Base-by-base conservation (phyloP, 2,113 vertebrate genomes). In the Phalacrocorax carbo region DNA sequence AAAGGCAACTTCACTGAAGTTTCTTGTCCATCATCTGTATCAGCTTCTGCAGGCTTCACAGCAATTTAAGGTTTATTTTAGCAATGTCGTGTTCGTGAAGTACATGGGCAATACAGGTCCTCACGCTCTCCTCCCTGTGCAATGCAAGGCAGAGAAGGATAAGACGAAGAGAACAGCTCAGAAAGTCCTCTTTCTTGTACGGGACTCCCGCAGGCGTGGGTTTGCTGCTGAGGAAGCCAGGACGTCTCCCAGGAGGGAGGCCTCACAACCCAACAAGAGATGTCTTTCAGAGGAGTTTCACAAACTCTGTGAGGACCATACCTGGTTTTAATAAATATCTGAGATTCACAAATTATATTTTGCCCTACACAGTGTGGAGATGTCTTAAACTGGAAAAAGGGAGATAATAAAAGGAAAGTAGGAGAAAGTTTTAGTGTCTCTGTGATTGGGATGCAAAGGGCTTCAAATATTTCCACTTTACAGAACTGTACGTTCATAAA, bases 1-100 rank as follows among this genome's bases (percentile, higher is more conserved):
- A 97, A 95, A 95, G 72, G n/a, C 58, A 93, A 91, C 26, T 90
- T 96, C 81, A 62, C 73, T 80, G 61, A 95, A 95, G 69, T 93
- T 96, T 87, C 46, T 93, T 84, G 86, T 88, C 96, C 70, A 46
- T 95, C 95, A 92, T 94, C 90, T 94, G 22, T 82, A 92, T 86
- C 90, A 82, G 75, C 7, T 7, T 94, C 94, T 93, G 76, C 95
- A 97, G 90, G 30, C 68, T 90, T 60, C 86, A 68, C 32, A 80
- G 78, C 40, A 86, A 85, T 90, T 81, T 83, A 68, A 36, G 40
- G n/a, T 70, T 79, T 86, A 76, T 86, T 94, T 91, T 79, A 82
- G 13, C 61, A 86, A 18, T 7, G 26, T 25, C 77, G 7, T 71
- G 25, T 19, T 81, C 0, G 0, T 68, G 38, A 69, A n/a, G 26